phyloP scores from a whole-genome alignment of 2,113 vertebrate species.

The Columba livia region DNA sequence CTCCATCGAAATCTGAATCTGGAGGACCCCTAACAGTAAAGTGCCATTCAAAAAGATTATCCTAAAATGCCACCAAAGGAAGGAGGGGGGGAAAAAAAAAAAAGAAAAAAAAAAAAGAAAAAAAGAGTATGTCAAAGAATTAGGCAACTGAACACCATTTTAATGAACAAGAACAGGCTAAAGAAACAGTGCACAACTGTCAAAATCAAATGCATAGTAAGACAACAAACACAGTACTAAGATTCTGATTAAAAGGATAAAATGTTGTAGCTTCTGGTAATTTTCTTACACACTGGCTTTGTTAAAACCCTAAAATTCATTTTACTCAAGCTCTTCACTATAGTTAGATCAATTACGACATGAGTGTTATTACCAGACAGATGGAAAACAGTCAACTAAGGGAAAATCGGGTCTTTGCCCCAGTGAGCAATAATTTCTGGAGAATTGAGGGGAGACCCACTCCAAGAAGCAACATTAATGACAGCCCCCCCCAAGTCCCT shows the following conservation, averaged over 20 bases:
- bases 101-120: no score
- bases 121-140: not conserved
- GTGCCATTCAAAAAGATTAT: slow-evolving; percentile 99
- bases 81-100: not conserved
- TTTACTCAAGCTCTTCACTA: not conserved
- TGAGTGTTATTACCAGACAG: not conserved
- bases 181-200: not conserved
- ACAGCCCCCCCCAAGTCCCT: not conserved
- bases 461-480: not conserved
- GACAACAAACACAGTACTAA: not conserved
- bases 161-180: not conserved
- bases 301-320: not conserved
- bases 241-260: not conserved
- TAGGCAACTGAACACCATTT: not conserved
- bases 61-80: slow-evolving; percentile 73
- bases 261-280: not conserved
- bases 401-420: not conserved
- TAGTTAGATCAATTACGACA: not conserved
- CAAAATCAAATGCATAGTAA: not conserved
- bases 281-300: not conserved
- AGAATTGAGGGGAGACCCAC: not conserved
- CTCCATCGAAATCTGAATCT: slow-evolving; percentile 96
- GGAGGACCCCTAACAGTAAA: slow-evolving; percentile 97
- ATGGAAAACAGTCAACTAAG: not conserved
- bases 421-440: not conserved